phyloP scores from a whole-genome alignment of 1,140 invertebrate species.

The Phymastichus coffea region DNA sequence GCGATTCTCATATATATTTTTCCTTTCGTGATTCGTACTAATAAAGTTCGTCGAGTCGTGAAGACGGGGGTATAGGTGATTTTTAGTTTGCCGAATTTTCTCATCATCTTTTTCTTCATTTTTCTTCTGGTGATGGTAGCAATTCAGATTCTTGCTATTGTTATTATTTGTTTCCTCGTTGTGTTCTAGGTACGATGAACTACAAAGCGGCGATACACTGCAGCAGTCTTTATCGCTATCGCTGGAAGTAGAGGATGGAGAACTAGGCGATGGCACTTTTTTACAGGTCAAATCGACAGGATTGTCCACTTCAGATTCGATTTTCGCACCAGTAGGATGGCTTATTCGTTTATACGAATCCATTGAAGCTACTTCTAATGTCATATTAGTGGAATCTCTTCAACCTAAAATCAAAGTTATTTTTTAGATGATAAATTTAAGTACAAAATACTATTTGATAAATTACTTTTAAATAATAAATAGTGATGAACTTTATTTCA shows the following conservation, averaged over 20 bases:
- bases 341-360: too few species aligned
- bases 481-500: too few species aligned
- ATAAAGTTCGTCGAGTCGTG: background rate
- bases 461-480: too few species aligned
- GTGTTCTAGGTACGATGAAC: background rate
- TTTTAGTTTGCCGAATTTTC: constrained; percentile 1
- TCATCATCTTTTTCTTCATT: background rate
- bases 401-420: too few species aligned
- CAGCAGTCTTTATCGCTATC: background rate
- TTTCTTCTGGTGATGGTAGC: background rate
- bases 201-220: background rate
- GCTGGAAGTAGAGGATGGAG: too few species aligned
- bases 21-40: constrained; percentile 17
- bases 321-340: too few species aligned
- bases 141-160: background rate
- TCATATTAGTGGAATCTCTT: too few species aligned
- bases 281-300: constrained; percentile 43
- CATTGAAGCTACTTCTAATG: too few species aligned
- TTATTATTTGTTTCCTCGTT: constrained; percentile 21
- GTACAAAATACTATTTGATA: too few species aligned
- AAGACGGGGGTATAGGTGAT: constrained; percentile 14
- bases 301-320: too few species aligned
- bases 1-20: constrained; percentile 33
- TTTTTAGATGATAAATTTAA: too few species aligned
- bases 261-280: background rate